phyloP scores from a whole-genome alignment of 2,888 invertebrate species.

The Chymomyza amoena region DNA sequence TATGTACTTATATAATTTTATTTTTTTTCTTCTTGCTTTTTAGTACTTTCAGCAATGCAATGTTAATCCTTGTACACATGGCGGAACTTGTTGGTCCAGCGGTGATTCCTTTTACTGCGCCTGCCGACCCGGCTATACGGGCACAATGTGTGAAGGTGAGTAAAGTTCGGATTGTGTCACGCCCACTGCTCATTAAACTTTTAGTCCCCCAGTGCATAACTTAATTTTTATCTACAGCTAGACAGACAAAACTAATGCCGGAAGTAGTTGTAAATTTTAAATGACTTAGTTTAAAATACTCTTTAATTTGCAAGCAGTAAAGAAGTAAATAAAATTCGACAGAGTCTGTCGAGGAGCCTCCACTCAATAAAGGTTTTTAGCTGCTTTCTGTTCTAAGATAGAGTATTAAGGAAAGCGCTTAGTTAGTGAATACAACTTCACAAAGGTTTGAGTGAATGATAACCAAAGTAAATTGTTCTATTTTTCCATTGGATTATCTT shows the following conservation, averaged over 20 bases:
- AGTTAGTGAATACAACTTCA: no score
- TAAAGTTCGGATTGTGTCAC: constrained; percentile 10
- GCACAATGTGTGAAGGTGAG: constrained; percentile 88
- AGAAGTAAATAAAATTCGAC: neutral
- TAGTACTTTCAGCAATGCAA: constrained; percentile 83
- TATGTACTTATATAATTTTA: no score
- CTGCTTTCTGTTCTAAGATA: no score
- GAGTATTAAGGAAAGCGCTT: no score
- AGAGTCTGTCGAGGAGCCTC: no score
- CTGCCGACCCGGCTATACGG: constrained; percentile 88
- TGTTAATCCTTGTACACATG: constrained; percentile 86
- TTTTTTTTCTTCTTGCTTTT: constrained; percentile 12
- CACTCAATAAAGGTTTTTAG: no score
- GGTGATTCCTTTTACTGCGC: constrained; percentile 88
- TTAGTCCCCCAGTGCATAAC: neutral
- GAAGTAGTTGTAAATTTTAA: neutral
- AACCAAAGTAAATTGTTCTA: no score
- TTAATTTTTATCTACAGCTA: neutral
- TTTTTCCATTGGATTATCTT: no score
- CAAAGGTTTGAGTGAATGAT: no score
- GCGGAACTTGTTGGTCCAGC: constrained; percentile 88
- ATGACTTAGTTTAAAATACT: neutral
- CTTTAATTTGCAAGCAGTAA: neutral
- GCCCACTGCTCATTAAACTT: constrained; percentile 40
- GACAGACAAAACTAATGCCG: neutral